Conservation (phyloP, 2,888 invertebrate genomes). For the Hirtodrosophila alboralis region DNA sequence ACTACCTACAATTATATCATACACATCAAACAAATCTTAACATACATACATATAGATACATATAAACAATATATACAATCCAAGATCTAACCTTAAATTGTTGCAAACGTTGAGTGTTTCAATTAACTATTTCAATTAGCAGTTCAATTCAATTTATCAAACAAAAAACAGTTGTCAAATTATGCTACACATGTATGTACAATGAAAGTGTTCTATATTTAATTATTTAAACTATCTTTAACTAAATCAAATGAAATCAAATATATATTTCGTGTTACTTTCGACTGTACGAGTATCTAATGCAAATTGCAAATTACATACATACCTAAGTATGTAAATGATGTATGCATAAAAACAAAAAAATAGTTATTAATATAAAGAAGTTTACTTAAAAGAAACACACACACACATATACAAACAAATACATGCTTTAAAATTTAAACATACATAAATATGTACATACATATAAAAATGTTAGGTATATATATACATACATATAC, state of each 20-base stretch:
- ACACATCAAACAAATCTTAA: no score
- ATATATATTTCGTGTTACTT: conserved; percentile 65
- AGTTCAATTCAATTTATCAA: conserved; percentile 50
- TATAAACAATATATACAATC: conserved; percentile 25
- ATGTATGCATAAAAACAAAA: conserved; percentile 46
- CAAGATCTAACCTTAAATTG: conserved; percentile 47
- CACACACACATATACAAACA: conserved; percentile 6
- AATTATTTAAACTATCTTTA: conserved; percentile 55
- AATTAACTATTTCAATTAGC: conserved; percentile 54
- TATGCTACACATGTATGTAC: conserved; percentile 23
- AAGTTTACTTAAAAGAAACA: conserved; percentile 9
- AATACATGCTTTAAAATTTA: conserved; percentile 18
- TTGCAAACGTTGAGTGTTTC: conserved; percentile 57
- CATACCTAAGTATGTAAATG: conserved; percentile 37
- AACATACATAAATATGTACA: conserved; percentile 24
- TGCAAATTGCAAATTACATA: conserved; percentile 29
- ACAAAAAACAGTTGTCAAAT: conserved; percentile 35
- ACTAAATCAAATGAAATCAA: conserved; percentile 40
- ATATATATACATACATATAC: conserved; percentile 34
- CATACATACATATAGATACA: conserved; percentile 31
- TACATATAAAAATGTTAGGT: not conserved
- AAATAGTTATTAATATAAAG: conserved; percentile 32
- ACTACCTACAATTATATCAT: conserved; percentile 25
- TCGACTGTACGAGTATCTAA: conserved; percentile 47
- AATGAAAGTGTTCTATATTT: conserved; percentile 50